These are phyloP conservation scores for Cynopterus brachyotis DNA, from an alignment of 2,113 vertebrate species.

Conservation along the genomic window DNA sequence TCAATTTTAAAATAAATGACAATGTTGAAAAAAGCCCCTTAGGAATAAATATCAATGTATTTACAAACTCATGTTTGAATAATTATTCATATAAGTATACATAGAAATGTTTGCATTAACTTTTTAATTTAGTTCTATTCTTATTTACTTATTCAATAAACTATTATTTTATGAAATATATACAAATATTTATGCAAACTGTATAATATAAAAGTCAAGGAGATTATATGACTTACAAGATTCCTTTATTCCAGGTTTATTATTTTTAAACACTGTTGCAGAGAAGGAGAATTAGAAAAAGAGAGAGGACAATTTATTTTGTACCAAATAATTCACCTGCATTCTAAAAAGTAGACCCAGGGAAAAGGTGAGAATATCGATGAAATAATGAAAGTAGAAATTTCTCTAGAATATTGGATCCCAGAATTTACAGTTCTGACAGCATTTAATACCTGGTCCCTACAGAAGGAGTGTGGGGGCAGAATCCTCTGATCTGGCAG, in stretches of 20 bases:
- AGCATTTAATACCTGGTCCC: neutral
- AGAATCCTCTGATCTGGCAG: neutral
- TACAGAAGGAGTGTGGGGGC: neutral
- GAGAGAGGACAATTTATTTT: neutral
- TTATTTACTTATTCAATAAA: neutral
- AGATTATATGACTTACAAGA: neutral
- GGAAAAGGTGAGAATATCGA: neutral
- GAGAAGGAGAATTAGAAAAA: neutral
- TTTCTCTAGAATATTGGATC: neutral
- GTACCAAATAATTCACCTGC: neutral
- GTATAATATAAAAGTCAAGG: neutral
- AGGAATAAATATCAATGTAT: slow-evolving; percentile 12
- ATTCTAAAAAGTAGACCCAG: neutral
- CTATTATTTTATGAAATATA: neutral
- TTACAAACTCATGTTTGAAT: neutral
- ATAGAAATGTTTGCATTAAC: neutral
- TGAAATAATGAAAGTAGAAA: neutral
- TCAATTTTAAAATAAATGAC: neutral
- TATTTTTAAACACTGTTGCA: neutral
- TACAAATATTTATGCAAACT: neutral
- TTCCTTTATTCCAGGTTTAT: neutral
- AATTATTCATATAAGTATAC: neutral
- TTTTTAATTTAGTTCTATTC: neutral
- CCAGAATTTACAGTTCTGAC: neutral
- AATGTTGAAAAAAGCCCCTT: neutral